A percentile compares a stretch with the other conserved stretches of the same genome.
These are phyloP conservation scores for Spheniscus mendiculus DNA, from an alignment of 2,113 vertebrate genomes.

Conservation along the genomic window DNA sequence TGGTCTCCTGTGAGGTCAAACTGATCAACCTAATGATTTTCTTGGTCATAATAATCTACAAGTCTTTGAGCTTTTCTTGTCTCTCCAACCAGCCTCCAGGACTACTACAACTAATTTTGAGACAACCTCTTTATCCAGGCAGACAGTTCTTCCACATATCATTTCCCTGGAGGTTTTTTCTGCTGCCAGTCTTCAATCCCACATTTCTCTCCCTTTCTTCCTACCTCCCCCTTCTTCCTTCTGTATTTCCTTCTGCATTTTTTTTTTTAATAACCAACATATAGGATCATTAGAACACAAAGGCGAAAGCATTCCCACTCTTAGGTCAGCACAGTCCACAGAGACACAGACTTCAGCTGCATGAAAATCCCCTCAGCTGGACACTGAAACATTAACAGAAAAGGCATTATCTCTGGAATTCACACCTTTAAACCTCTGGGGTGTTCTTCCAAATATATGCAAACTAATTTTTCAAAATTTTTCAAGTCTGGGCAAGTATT, in stretches of 20 bases:
- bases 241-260: not conserved
- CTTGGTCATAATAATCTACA: not conserved
- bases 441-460: not conserved
- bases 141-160: not conserved
- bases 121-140: not conserved
- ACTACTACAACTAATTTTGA: not conserved
- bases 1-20: not conserved
- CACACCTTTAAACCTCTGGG: not conserved
- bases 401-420: not conserved
- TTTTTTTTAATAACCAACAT: not conserved
- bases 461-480: not conserved
- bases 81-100: not conserved
- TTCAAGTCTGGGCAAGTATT: not conserved
- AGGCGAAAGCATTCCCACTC: not conserved
- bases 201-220: not conserved
- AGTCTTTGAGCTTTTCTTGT: not conserved
- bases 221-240: not conserved
- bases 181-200: not conserved
- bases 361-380: not conserved
- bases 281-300: not conserved
- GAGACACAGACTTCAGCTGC: not conserved
- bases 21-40: not conserved
- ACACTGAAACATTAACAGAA: not conserved
- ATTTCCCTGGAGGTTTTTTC: slow-evolving; percentile 15
- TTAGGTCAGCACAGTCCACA: not conserved